Evolutionary conservation across 2,113 vertebrate species (phyloP), one percentile per base, ranked within the genome.

Genomic region (Aplodontia rufa): DNA sequence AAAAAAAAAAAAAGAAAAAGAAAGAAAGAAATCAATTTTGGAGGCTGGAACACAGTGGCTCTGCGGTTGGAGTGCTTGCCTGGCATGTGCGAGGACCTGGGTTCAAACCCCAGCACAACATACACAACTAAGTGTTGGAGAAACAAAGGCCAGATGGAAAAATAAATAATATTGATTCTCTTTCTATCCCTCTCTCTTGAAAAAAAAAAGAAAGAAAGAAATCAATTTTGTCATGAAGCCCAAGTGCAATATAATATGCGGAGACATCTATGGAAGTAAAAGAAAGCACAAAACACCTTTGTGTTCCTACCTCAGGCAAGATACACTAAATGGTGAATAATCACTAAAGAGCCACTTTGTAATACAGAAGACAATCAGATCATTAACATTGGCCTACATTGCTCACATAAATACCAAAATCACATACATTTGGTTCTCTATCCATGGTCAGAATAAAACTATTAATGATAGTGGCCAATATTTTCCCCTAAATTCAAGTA

Each of bases 251-350:
- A 30, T 20, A 84, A 90, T 72, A 66, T 60, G 75, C 26, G 37
- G 17, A 95, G 84, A 93, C 92, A n/a, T 69, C 37, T 53, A 20
- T 78, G 74, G 26, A 74, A 68, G 26, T 16, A 32, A 80, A 93
- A 79, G 58, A 71, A 90, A 93, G 40, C 71, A 91, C 32, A 87
- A 40, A 85, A 71, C 49, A 11, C 26, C 78, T 92, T 85, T 66
- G 20, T 85, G 49, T 60, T 53, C 45, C 60, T 37, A 40, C 26
- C 35, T 81, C 76, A 11, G n/a, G 12, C 4, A 85, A 51, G 69
- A 55, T 58, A 35, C 8, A 66, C 53, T 22, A 66, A 89, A 64
- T 30, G 80, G 49, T 35, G 26, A 94, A 6, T 72, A 66, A 58
- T 75, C 49, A 74, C 69, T 72, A 11, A 49, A 13, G 62, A 85